Percentiles rank a stretch among this genome's conserved stretches.
Evolutionary conservation across 2,113 vertebrate genomes (phyloP).

Genomic region (Dunckerocampus dactyliophorus): DNA sequence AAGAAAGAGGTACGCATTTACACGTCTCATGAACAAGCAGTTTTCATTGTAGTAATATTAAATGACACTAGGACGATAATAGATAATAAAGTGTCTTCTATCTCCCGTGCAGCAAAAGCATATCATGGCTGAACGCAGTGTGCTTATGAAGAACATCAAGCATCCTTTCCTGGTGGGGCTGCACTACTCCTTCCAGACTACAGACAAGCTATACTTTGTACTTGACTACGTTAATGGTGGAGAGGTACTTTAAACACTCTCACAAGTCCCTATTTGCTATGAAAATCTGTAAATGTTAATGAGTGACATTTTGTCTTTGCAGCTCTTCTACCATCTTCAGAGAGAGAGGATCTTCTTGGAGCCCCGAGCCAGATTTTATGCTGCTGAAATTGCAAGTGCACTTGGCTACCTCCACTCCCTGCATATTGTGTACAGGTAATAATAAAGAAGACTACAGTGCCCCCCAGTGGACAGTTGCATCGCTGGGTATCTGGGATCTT

Average conservation of each 20-base stretch:
- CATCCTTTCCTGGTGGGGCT: slow-evolving; percentile 81
- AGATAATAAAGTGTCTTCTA: background rate
- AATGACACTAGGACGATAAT: background rate
- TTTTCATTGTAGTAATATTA: background rate
- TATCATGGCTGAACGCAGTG: slow-evolving; percentile 81
- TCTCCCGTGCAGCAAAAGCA: slow-evolving; percentile 74
- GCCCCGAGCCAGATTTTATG: slow-evolving; percentile 76
- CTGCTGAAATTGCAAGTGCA: slow-evolving; percentile 78
- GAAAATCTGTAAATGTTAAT: slow-evolving; percentile 2
- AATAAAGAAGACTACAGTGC: background rate
- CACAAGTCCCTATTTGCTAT: background rate
- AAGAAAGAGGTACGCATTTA: slow-evolving; percentile 75
- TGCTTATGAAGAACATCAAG: slow-evolving; percentile 79
- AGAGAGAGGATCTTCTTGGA: slow-evolving; percentile 78
- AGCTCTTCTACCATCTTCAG: slow-evolving; percentile 82
- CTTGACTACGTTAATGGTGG: slow-evolving; percentile 80
- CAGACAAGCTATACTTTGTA: slow-evolving; percentile 80
- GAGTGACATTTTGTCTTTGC: background rate
- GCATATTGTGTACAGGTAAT: slow-evolving; percentile 79
- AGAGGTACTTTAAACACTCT: slow-evolving; percentile 58
- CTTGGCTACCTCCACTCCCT: slow-evolving; percentile 79
- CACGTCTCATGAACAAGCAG: background rate
- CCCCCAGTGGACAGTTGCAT: slow-evolving; percentile 47
- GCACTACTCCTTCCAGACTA: slow-evolving; percentile 80
- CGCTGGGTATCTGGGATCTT: background rate